Evolutionary conservation across 2,113 vertebrate genomes (phyloP).

Genomic region (Condylura cristata): DNA sequence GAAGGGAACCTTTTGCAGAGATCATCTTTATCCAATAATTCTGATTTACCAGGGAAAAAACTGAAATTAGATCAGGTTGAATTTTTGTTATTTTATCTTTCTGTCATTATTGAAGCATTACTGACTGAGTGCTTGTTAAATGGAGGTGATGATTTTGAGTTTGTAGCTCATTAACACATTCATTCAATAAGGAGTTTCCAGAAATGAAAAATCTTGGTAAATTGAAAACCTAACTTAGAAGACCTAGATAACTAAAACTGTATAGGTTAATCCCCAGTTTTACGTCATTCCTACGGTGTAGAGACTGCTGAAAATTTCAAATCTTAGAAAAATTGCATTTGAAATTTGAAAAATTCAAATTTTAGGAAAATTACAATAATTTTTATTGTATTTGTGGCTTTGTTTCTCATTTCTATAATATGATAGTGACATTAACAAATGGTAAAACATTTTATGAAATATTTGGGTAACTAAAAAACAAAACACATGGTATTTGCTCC

Average conservation of each 20-base stretch:
- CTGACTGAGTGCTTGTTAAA: not conserved
- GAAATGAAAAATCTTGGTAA: constrained; percentile 43
- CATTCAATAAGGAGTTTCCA: not conserved
- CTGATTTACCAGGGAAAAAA: constrained; percentile 11
- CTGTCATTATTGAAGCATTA: constrained; percentile 19
- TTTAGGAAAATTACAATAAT: constrained; percentile 23
- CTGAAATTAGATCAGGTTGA: constrained; percentile 15
- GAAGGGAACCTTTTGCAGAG: not conserved
- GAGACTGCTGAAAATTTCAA: not conserved
- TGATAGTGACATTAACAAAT: constrained; percentile 43
- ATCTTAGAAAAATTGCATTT: constrained; percentile 20
- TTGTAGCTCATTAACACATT: not conserved
- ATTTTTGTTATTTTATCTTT: constrained; percentile 30
- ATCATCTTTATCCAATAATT: not conserved
- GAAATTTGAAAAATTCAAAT: not conserved
- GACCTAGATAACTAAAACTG: not conserved
- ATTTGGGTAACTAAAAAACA: not conserved
- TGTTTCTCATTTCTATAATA: constrained; percentile 46
- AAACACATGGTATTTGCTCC: not conserved
- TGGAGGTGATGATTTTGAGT: not conserved
- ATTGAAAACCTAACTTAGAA: not conserved
- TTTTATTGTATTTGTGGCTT: constrained; percentile 48
- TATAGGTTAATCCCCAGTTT: constrained; percentile 7
- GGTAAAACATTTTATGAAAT: constrained; percentile 31
- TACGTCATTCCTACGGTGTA: not conserved